phyloP scores from a whole-genome alignment of 2,113 vertebrate genomes.

The Physeter macrocephalus region DNA sequence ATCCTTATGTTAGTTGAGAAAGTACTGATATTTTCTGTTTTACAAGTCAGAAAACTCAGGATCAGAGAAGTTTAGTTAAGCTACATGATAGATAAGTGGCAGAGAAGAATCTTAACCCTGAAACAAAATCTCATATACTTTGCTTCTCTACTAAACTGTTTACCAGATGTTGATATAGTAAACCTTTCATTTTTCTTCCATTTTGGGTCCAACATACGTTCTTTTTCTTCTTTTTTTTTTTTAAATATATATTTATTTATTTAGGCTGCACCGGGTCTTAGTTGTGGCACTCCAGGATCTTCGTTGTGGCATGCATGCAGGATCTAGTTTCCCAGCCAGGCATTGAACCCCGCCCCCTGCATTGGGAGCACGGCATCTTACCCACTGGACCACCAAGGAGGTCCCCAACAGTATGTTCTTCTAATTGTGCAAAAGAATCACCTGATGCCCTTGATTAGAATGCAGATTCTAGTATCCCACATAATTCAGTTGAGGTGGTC shows the following conservation, averaged over 20 bases:
- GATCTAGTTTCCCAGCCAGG: no score
- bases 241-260: no score
- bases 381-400: no score
- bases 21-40: neutral
- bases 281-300: no score
- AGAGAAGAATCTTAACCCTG: neutral
- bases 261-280: no score
- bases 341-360: no score
- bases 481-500: neutral
- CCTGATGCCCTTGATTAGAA: neutral
- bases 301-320: no score
- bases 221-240: neutral
- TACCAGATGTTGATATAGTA: neutral
- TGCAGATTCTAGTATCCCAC: neutral
- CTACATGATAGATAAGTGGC: neutral
- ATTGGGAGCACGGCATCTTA: no score
- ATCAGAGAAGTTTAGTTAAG: neutral
- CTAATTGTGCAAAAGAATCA: neutral
- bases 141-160: neutral
- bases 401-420: neutral
- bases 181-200: neutral
- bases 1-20: slow-evolving; percentile 10
- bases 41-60: neutral
- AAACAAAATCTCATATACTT: neutral
- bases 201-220: neutral